phyloP scores from a whole-genome alignment of 2,113 vertebrate genomes.

The Sinocyclocheilus anophthalmus region DNA sequence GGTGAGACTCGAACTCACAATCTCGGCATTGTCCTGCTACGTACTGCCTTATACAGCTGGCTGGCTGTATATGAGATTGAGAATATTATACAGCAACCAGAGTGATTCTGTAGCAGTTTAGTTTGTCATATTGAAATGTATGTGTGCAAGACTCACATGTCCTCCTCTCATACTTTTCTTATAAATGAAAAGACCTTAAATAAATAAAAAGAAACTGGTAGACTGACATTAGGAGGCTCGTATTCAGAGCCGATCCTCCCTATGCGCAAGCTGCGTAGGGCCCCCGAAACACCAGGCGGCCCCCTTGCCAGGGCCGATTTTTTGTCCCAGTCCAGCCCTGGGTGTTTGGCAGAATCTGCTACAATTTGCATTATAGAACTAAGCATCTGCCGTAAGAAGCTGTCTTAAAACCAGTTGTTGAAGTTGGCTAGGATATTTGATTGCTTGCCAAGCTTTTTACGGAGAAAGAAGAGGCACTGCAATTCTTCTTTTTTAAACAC shows the following conservation, averaged over 20 bases:
- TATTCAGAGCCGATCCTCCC: background rate
- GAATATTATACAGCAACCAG: background rate
- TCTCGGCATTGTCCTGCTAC: no score
- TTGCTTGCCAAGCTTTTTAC: background rate
- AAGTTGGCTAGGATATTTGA: background rate
- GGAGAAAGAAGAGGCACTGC: background rate
- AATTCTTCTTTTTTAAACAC: background rate
- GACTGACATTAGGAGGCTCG: background rate
- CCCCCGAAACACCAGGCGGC: no score
- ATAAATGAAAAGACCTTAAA: background rate
- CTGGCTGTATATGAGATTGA: background rate
- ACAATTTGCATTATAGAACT: background rate
- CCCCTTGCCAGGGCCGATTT: no score
- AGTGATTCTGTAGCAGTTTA: background rate
- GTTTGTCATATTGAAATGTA: background rate
- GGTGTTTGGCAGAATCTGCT: background rate
- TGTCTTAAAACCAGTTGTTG: background rate
- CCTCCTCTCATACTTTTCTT: background rate
- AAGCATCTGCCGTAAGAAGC: background rate
- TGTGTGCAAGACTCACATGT: background rate
- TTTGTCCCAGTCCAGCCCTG: no score
- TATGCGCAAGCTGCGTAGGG: no score
- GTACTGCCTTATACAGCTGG: no score
- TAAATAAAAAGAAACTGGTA: background rate
- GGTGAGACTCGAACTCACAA: no score